These are phyloP conservation scores for Drosophila anceps DNA, from an alignment of 2,888 invertebrate genomes.

Conservation along the genomic window DNA sequence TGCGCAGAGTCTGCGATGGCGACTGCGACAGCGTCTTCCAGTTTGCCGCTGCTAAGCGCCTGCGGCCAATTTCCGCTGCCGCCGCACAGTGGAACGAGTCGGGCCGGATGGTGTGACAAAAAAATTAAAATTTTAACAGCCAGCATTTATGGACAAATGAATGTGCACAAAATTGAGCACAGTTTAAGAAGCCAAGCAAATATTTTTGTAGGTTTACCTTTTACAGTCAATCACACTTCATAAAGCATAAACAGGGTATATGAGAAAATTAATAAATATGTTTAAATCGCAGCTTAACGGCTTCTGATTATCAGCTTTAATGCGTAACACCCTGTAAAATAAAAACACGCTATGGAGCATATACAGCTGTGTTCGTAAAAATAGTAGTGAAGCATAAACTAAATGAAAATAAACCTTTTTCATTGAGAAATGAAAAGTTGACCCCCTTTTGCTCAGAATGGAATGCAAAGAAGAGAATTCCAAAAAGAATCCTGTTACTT, in stretches of 20 bases:
- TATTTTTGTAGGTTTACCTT: neutral
- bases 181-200: neutral
- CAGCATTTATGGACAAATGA: constrained; percentile 6
- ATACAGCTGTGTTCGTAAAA: neutral
- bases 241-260: too few species aligned
- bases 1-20: constrained; percentile 64
- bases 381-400: neutral
- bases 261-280: neutral
- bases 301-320: neutral
- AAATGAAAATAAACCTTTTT: neutral
- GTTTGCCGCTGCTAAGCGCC: constrained; percentile 47
- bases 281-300: neutral
- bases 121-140: constrained; percentile 6
- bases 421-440: neutral
- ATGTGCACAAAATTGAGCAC: constrained; percentile 11
- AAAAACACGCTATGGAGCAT: neutral
- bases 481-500: neutral
- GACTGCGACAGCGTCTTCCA: constrained; percentile 46
- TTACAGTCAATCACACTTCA: neutral
- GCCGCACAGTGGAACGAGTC: constrained; percentile 45
- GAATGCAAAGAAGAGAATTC: neutral
- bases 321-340: accelerated
- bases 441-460: neutral
- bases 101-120: constrained; percentile 17
- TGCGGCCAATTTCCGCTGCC: constrained; percentile 70